These are phyloP conservation scores for Apotomis capreana DNA, from an alignment of 2,888 invertebrate genomes.

Conservation along the genomic window DNA sequence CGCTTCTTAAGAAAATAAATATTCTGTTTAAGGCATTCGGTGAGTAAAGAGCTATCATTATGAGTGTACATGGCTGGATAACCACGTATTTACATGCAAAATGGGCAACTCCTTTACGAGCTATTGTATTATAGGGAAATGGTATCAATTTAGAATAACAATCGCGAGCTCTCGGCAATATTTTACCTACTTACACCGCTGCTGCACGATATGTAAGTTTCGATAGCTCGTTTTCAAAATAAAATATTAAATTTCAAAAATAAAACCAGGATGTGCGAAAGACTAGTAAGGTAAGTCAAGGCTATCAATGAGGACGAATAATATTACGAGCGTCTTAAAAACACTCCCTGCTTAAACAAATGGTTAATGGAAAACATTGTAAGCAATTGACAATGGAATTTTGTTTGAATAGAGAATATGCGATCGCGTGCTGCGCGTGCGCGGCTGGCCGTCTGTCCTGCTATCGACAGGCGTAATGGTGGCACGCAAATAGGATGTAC, in stretches of 20 bases:
- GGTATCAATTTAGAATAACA: slow-evolving; percentile 10
- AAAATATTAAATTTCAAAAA: too few species aligned
- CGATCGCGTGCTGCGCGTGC: slow-evolving; percentile 36
- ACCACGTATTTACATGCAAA: slow-evolving; percentile 1
- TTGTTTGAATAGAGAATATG: slow-evolving; percentile 14
- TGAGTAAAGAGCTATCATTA: slow-evolving; percentile 7
- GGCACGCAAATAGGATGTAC: slow-evolving; percentile 23
- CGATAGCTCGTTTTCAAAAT: not conserved
- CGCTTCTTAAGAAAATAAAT: not conserved
- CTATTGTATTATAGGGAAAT: slow-evolving; percentile 15
- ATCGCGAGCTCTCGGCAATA: not conserved
- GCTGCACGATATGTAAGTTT: not conserved
- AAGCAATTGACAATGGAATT: slow-evolving; percentile 13
- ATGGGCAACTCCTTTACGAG: slow-evolving; percentile 10
- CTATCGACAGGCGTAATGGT: slow-evolving; percentile 18
- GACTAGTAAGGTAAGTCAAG: too few species aligned
- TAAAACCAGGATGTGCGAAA: too few species aligned
- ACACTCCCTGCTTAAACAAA: not conserved
- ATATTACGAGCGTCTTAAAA: too few species aligned
- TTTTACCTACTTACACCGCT: not conserved
- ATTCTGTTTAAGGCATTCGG: not conserved
- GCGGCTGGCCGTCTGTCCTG: slow-evolving; percentile 13
- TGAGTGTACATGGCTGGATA: not conserved
- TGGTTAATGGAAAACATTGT: not conserved
- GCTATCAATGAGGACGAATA: too few species aligned